Evolutionary conservation across 1,140 invertebrate species (phyloP).

Genomic region (Belonocnema kinseyi): DNA sequence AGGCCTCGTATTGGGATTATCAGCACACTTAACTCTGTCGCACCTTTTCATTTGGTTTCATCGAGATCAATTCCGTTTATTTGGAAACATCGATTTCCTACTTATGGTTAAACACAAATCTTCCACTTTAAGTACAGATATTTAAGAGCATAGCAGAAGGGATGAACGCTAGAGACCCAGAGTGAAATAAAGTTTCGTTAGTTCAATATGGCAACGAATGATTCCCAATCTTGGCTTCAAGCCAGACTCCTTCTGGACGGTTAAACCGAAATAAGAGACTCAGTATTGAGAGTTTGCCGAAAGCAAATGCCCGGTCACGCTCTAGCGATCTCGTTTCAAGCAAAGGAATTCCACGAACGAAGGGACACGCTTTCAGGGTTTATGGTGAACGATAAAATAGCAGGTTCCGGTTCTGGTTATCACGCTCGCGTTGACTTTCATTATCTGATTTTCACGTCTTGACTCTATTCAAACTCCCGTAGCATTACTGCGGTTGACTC

Average conservation of each 20-base stretch:
- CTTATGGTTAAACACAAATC: too few species aligned
- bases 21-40: too few species aligned
- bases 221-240: not conserved
- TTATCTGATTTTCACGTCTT: slow-evolving; percentile 27
- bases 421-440: slow-evolving; percentile 13
- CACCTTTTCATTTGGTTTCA: too few species aligned
- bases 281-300: slow-evolving; percentile 25
- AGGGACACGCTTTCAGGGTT: not conserved
- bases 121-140: too few species aligned
- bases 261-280: not conserved
- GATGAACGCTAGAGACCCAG: not conserved
- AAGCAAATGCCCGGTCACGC: not conserved
- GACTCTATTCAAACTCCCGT: not conserved
- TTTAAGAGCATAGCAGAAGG: too few species aligned
- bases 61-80: too few species aligned
- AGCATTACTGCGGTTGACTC: not conserved
- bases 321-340: not conserved
- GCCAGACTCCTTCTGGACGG: not conserved
- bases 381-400: slow-evolving; percentile 6
- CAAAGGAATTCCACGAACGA: not conserved
- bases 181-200: not conserved
- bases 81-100: too few species aligned
- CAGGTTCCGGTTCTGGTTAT: slow-evolving; percentile 18
- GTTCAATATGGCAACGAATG: not conserved
- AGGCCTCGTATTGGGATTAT: too few species aligned